Base-by-base conservation (phyloP, 2,113 vertebrate genomes). In the Boleophthalmus pectinirostris region DNA sequence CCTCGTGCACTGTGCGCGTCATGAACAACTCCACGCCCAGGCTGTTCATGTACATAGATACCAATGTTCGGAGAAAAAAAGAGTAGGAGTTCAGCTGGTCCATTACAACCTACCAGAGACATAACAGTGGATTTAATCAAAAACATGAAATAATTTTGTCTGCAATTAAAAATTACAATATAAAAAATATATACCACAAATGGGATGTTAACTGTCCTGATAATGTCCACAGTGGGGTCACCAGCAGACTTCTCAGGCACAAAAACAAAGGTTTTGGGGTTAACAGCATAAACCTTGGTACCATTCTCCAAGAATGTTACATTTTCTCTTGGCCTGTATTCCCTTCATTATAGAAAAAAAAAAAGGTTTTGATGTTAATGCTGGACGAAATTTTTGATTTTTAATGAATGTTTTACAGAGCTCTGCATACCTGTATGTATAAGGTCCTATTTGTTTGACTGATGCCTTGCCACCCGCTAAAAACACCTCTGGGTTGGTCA, bases 201-300 rank as follows among this genome's bases (percentile, higher is more conserved):
- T 12, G 98, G 98, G 83, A 99, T 95, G 91, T 99, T 98, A 80
- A 98, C 20, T 0, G 96, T 98, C 73, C 92, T 93, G 82, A 99
- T 73, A 49, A 94, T 75, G 88, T 99, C 97, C 20, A 91, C 84
- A 73, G 93, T 68, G 0, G 98, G 95, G 74, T 99, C 84, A 53
- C 97, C 97, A 0, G 89, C 89, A 0, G 97, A 99, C 79, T 95
- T 95, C 81, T 96, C 87, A 15, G 81, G 94, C 57, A 96, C 93
- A 90, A 98, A 97, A 8, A 98, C 88, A 0, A 98, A 99, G 0
- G 92, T 93, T 90, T 96, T 98, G 58, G 96, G 96, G 85, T 93
- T 98, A 16, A 96, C 82, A 78, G 97, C 96, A 29, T 93, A 97
- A 38, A 98, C 80, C 85, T 96, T 96, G 23, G 96, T 97, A 67